phyloP scores from a whole-genome alignment of 1,140 invertebrate species.

The Plectrocnemia conspersa region DNA sequence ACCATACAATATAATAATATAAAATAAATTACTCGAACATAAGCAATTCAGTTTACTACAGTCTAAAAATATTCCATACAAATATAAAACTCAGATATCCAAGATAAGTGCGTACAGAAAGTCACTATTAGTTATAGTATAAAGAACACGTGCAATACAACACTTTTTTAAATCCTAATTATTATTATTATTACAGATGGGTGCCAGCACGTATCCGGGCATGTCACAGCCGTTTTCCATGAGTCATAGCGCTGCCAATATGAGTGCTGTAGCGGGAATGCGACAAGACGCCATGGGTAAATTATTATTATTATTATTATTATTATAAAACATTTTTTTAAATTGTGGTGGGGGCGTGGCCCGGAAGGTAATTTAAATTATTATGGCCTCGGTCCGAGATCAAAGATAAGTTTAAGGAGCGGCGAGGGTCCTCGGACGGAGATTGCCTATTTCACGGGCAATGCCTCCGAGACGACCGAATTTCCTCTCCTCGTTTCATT shows the following conservation, averaged over 20 bases:
- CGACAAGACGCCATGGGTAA: conserved; percentile 88
- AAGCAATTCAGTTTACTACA: too few species aligned
- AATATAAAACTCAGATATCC: too few species aligned
- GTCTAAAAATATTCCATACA: too few species aligned
- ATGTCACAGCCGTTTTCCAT: conserved; percentile 94
- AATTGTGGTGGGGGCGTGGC: background rate
- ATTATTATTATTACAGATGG: conserved; percentile 70
- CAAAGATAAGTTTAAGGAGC: conserved; percentile 32
- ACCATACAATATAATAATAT: too few species aligned
- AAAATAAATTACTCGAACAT: too few species aligned
- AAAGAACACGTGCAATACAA: too few species aligned
- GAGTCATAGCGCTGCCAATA: conserved; percentile 80
- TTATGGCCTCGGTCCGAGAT: conserved; percentile 31
- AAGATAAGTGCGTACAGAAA: too few species aligned
- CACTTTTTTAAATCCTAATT: too few species aligned
- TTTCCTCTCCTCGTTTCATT: conserved; percentile 36
- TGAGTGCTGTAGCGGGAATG: conserved; percentile 80
- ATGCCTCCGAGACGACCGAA: conserved; percentile 35
- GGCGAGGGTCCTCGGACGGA: conserved; percentile 31
- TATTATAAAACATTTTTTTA: background rate
- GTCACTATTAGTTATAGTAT: too few species aligned
- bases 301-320: conserved; percentile 36
- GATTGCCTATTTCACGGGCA: conserved; percentile 37
- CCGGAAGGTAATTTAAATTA: conserved; percentile 1
- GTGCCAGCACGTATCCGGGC: conserved; percentile 79